These are phyloP conservation scores for Poeciliopsis turrubarensis DNA, from an alignment of 2,113 vertebrate species.

Conservation along the genomic window DNA sequence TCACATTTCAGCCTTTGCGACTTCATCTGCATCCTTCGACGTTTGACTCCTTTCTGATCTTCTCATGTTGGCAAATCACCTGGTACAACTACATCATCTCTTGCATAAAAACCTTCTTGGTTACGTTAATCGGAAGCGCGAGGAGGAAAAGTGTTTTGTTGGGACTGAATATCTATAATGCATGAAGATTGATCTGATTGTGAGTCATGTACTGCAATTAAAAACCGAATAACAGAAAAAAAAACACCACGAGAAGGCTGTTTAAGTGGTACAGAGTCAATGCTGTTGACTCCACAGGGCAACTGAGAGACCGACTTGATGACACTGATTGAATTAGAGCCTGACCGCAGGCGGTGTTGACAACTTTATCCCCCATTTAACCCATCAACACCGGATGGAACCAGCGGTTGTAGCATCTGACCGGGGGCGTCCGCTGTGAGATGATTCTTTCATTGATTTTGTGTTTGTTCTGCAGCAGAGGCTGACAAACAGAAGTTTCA, in stretches of 20 bases:
- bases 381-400: conserved; percentile 21
- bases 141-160: background rate
- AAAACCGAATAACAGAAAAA: background rate
- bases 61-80: no score
- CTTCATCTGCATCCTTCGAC: no score
- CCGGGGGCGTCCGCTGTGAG: background rate
- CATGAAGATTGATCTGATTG: background rate
- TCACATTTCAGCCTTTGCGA: no score
- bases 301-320: background rate
- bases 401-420: background rate
- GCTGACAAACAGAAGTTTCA: background rate
- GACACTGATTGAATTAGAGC: background rate
- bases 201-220: background rate
- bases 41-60: no score
- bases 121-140: no score
- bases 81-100: no score
- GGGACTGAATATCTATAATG: background rate
- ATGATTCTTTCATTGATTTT: background rate
- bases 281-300: background rate
- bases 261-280: background rate
- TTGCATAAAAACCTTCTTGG: no score
- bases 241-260: background rate
- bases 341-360: background rate
- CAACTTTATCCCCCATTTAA: conserved; percentile 19
- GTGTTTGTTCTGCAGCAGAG: background rate